A percentile compares a stretch with the other conserved stretches of the same genome.
These are phyloP conservation scores for Cryptomyrus ogoouensis DNA, from an alignment of 2,113 vertebrate genomes.

Conservation along the genomic window DNA sequence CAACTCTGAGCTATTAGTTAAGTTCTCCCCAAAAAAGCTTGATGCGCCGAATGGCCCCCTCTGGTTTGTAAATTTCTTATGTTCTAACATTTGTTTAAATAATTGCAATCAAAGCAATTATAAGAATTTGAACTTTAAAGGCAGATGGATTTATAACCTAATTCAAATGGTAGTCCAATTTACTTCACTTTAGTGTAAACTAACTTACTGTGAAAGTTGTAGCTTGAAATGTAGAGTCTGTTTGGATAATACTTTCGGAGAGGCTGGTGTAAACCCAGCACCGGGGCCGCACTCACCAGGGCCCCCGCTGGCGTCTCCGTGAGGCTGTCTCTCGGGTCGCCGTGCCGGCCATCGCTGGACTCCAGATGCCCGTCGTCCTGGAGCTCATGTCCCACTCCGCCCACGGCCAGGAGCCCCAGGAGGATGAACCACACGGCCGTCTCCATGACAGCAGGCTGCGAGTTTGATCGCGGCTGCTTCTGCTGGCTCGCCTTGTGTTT, in stretches of 20 bases:
- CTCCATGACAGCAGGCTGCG: conserved; percentile 41
- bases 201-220: not conserved
- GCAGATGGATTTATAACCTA: not conserved
- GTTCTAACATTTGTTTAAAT: not conserved
- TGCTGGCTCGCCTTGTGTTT: not conserved
- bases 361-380: conserved; percentile 40
- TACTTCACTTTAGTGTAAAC: not conserved
- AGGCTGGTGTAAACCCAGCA: not conserved
- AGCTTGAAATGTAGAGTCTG: not conserved
- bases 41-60: too few species aligned
- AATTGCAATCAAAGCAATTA: not conserved
- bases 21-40: too few species aligned
- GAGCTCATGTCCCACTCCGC: conserved; percentile 48
- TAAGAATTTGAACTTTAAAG: not conserved
- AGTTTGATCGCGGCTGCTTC: not conserved
- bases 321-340: conserved; percentile 44
- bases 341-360: conserved; percentile 33
- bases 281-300: conserved; percentile 49
- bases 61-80: too few species aligned
- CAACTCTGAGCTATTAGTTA: too few species aligned
- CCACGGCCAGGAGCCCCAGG: conserved; percentile 52
- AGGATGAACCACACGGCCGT: conserved; percentile 41
- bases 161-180: not conserved
- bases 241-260: not conserved
- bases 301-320: conserved; percentile 36